Evolutionary conservation across 2,888 invertebrate species (phyloP).

Genomic region (Synanthedon myopaeformis): DNA sequence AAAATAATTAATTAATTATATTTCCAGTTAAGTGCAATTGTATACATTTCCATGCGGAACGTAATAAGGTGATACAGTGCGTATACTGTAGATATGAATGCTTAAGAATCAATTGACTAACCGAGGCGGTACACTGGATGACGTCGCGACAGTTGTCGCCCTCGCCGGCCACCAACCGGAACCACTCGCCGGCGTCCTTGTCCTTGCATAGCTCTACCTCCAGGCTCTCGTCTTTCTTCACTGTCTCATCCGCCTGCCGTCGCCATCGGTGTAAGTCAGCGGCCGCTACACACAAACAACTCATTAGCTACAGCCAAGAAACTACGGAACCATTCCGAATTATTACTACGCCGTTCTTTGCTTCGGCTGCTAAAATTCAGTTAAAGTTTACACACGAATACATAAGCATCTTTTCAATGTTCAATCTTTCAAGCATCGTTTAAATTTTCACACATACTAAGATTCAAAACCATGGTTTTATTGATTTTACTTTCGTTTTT

Average conservation of each 20-base stretch:
- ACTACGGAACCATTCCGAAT: no score
- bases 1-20: no score
- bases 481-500: no score
- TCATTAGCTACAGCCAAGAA: no score
- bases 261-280: conserved; percentile 69
- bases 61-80: conserved; percentile 3
- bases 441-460: no score
- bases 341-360: no score
- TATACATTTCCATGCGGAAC: neutral
- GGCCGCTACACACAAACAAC: conserved; percentile 29
- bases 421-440: no score
- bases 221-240: conserved; percentile 88
- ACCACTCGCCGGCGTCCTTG: conserved; percentile 96
- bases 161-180: conserved; percentile 88
- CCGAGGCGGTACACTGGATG: conserved; percentile 94
- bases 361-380: no score
- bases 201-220: conserved; percentile 92
- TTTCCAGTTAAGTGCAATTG: neutral
- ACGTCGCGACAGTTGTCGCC: conserved; percentile 95
- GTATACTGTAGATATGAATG: conserved; percentile 16
- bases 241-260: conserved; percentile 75
- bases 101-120: conserved; percentile 53
- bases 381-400: no score
- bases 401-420: no score
- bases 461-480: no score